These are phyloP conservation scores for Varanus salvator DNA, from an alignment of 2,113 vertebrate genomes.

Conservation along the genomic window DNA sequence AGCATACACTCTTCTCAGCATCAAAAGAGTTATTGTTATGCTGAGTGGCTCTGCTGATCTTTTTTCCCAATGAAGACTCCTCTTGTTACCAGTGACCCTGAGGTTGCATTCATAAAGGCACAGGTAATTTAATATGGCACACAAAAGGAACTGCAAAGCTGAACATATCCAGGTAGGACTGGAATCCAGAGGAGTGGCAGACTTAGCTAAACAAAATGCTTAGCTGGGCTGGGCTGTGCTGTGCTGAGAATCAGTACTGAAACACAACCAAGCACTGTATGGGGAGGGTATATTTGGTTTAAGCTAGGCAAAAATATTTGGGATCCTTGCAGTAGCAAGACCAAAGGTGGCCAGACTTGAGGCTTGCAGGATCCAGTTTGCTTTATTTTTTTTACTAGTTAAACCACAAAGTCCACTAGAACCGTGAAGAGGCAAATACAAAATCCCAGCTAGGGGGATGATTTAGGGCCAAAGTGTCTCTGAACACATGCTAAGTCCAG, in stretches of 20 bases:
- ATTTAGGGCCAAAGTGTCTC: not conserved
- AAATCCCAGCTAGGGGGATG: not conserved
- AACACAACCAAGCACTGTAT: not conserved
- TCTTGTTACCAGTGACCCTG: slow-evolving; percentile 51
- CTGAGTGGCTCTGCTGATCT: not conserved
- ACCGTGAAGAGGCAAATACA: not conserved
- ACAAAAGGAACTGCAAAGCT: slow-evolving; percentile 10
- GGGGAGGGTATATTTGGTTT: slow-evolving; percentile 1
- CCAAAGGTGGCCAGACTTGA: not conserved
- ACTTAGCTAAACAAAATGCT: not conserved
- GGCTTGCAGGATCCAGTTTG: not conserved
- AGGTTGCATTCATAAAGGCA: slow-evolving; percentile 24
- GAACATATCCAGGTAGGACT: not conserved
- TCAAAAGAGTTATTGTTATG: not conserved
- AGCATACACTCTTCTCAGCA: not conserved
- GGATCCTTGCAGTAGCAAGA: not conserved
- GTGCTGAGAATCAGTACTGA: not conserved
- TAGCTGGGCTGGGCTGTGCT: no score
- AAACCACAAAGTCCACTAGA: not conserved
- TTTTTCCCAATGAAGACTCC: slow-evolving; percentile 21
- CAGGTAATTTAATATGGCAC: slow-evolving; percentile 18
- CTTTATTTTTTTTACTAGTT: not conserved
- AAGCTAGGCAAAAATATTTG: not conserved
- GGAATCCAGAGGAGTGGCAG: not conserved
- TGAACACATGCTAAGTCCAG: not conserved